Evolutionary conservation across 1,140 invertebrate genomes (phyloP).

Genomic region (Chymomyza costata): DNA sequence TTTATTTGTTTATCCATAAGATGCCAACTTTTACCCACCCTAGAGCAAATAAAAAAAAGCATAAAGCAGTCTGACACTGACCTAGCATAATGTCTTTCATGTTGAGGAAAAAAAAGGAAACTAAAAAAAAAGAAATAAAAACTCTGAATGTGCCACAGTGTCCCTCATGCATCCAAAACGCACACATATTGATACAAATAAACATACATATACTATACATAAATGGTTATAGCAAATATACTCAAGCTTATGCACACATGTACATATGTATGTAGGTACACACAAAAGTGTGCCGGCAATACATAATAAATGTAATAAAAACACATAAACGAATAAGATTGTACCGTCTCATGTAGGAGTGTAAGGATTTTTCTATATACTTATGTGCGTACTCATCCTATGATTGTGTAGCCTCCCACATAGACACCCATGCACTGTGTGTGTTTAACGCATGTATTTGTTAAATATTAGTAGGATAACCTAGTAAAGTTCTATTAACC

Average conservation of each 20-base stretch:
- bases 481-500: slow-evolving; percentile 52
- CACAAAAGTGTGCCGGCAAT: slow-evolving; percentile 16
- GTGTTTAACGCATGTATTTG: slow-evolving; percentile 32
- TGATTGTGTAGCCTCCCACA: slow-evolving; percentile 17
- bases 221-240: slow-evolving; percentile 3
- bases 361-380: neutral
- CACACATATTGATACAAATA: neutral
- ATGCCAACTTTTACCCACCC: too few species aligned
- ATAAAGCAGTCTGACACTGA: slow-evolving; percentile 64
- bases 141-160: slow-evolving; percentile 53
- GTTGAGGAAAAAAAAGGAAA: slow-evolving; percentile 49
- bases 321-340: neutral
- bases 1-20: slow-evolving; percentile 33
- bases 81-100: slow-evolving; percentile 62
- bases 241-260: slow-evolving; percentile 12
- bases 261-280: slow-evolving; percentile 9
- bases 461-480: slow-evolving; percentile 38
- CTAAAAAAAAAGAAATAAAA: slow-evolving; percentile 60
- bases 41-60: slow-evolving; percentile 39
- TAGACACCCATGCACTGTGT: slow-evolving; percentile 35
- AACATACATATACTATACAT: slow-evolving; percentile 7
- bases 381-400: slow-evolving; percentile 22
- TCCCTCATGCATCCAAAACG: slow-evolving; percentile 15
- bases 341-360: neutral
- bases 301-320: slow-evolving; percentile 37